These are phyloP conservation scores for Drosophila stalkeri DNA, from an alignment of 2,888 invertebrate genomes.

Conservation along the genomic window DNA sequence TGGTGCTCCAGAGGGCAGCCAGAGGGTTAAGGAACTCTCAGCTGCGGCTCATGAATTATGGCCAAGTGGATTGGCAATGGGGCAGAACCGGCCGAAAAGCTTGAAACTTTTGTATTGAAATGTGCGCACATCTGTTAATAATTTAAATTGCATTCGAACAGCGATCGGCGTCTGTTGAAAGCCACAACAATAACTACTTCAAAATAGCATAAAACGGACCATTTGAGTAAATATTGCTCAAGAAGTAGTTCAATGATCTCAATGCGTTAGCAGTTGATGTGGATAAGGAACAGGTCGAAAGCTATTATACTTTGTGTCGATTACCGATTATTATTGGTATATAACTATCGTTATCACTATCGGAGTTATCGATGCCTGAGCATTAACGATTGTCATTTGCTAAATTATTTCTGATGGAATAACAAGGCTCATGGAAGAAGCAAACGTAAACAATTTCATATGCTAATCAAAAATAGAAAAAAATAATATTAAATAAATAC, in stretches of 20 bases:
- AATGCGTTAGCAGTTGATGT: no score
- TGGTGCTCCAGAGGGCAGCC: constrained; percentile 35
- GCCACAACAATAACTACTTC: constrained; percentile 4
- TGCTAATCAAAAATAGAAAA: no score
- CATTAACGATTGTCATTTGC: no score
- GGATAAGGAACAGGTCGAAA: no score
- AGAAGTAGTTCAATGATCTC: neutral
- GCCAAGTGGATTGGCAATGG: constrained; percentile 36
- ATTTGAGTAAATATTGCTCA: neutral
- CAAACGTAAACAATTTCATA: no score
- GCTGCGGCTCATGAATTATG: constrained; percentile 48
- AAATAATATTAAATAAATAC: no score
- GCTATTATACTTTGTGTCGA: no score
- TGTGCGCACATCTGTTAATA: constrained; percentile 39
- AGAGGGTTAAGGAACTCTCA: constrained; percentile 64
- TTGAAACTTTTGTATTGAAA: constrained; percentile 39
- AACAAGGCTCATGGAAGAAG: no score
- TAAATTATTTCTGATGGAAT: no score
- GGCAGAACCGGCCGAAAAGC: neutral
- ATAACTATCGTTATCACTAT: no score
- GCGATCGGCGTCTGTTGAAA: neutral
- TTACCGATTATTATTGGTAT: no score
- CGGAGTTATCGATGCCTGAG: no score
- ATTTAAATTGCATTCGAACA: constrained; percentile 35
- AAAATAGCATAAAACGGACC: neutral